These are phyloP conservation scores for Tamandua tetradactyla DNA, from an alignment of 2,797 vertebrate genomes.

Conservation along the genomic window DNA sequence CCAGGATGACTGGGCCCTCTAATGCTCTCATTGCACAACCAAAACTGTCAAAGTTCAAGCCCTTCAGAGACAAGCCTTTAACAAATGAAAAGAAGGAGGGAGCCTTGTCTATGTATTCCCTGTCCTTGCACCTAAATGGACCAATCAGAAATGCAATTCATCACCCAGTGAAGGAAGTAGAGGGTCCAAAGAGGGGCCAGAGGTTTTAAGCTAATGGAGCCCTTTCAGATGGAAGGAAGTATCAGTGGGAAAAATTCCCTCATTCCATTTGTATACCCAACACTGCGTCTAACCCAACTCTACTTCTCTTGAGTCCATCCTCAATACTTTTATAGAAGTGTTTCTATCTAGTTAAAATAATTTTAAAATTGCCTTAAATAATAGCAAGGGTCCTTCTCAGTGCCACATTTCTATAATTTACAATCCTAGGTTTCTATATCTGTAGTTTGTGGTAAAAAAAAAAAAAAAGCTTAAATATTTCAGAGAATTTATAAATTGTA, in stretches of 20 bases:
- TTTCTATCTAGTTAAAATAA: slow-evolving; percentile 18
- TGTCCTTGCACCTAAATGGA: too few species aligned
- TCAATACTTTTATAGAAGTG: not conserved
- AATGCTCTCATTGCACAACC: not conserved
- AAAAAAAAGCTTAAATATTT: slow-evolving; percentile 12
- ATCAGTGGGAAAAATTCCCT: accelerated
- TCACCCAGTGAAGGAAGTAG: not conserved
- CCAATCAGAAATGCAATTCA: too few species aligned
- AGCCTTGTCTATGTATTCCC: accelerated
- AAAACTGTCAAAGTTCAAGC: not conserved
- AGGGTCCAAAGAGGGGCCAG: accelerated
- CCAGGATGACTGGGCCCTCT: too few species aligned
- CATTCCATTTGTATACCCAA: accelerated
- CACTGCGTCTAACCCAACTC: not conserved
- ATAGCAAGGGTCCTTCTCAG: not conserved
- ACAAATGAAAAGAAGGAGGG: not conserved
- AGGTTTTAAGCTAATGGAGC: accelerated
- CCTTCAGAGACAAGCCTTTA: not conserved
- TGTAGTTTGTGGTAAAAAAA: not conserved
- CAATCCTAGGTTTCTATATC: not conserved
- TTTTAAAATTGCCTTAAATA: not conserved
- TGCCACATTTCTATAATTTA: not conserved
- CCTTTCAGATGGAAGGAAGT: not conserved
- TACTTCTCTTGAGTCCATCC: not conserved
- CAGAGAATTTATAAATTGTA: not conserved